Conservation (phyloP, 2,113 vertebrate species). For the Benitochromis conjunctus region DNA sequence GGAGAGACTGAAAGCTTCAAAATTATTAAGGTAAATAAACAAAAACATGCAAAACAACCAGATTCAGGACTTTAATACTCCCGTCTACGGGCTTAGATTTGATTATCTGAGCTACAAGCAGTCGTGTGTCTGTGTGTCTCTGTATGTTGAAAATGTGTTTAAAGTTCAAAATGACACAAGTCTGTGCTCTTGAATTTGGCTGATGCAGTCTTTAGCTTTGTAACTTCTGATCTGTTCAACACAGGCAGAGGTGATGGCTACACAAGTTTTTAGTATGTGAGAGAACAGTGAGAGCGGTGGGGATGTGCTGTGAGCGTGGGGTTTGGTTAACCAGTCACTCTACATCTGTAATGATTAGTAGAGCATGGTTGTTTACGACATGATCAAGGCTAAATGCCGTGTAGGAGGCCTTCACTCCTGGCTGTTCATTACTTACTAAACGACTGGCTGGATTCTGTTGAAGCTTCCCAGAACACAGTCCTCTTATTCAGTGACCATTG, state of each 20-base stretch:
- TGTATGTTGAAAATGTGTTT: background rate
- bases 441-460: background rate
- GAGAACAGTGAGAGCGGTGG: background rate
- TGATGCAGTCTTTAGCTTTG: background rate
- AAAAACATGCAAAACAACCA: rapidly evolving
- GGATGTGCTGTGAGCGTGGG: background rate
- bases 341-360: background rate
- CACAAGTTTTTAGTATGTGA: background rate
- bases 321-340: background rate
- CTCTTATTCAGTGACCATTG: background rate
- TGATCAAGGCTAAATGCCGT: background rate
- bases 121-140: rapidly evolving
- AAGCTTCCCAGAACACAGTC: background rate
- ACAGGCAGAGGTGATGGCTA: background rate
- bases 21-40: no score
- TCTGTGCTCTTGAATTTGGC: background rate
- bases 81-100: rapidly evolving
- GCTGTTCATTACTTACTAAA: constrained; percentile 8
- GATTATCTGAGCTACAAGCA: rapidly evolving
- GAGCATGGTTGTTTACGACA: constrained; percentile 15
- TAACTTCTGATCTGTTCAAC: background rate
- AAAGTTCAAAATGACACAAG: rapidly evolving
- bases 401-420: background rate
- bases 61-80: background rate
- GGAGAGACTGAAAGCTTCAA: background rate